A percentile compares a stretch with the other conserved stretches of the same genome.
phyloP scores from a whole-genome alignment of 1,140 invertebrate species.

The Epicauta chinensis region DNA sequence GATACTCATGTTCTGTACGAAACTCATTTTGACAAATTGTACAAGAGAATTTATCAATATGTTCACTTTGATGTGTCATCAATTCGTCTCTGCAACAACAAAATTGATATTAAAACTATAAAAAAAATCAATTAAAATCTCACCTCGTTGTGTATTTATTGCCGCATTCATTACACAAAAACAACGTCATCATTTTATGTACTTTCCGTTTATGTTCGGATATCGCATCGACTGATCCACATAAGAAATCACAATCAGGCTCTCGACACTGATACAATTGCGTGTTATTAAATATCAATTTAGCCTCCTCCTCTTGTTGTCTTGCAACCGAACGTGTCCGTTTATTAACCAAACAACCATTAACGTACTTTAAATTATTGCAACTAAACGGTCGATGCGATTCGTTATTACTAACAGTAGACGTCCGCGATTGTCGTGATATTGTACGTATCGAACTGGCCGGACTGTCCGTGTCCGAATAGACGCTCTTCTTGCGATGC shows the following conservation, averaged over 20 bases:
- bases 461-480: not conserved
- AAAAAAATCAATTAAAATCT: not conserved
- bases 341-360: constrained; percentile 1
- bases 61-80: constrained; percentile 3
- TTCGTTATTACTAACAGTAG: not conserved
- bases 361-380: not conserved
- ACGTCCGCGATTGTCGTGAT: not conserved
- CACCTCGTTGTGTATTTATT: constrained; percentile 10
- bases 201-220: constrained; percentile 4
- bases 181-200: constrained; percentile 10
- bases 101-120: not conserved
- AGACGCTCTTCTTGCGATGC: not conserved
- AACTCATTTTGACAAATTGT: constrained; percentile 4
- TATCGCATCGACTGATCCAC: constrained; percentile 4
- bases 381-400: not conserved
- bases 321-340: not conserved
- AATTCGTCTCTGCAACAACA: constrained; percentile 5
- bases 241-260: constrained; percentile 2
- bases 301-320: constrained; percentile 1
- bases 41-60: constrained; percentile 2
- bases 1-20: not conserved
- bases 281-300: not conserved
- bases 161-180: constrained; percentile 10
- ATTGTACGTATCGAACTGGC: not conserved
- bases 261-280: constrained; percentile 1